These are phyloP conservation scores for Cheilosia scutellata DNA, from an alignment of 2,888 invertebrate genomes.

Conservation along the genomic window DNA sequence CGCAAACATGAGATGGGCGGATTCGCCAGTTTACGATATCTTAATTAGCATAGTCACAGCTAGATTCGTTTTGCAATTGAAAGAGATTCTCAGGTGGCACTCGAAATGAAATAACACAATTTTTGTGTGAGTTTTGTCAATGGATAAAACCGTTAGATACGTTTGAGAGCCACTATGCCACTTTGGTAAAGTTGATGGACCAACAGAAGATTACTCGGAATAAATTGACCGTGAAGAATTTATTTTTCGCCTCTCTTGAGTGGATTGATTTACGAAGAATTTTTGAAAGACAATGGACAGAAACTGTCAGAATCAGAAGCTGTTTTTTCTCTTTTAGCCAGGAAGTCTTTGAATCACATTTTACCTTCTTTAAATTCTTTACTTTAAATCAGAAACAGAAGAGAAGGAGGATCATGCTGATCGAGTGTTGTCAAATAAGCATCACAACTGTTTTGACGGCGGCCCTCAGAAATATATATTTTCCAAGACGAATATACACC, in stretches of 20 bases:
- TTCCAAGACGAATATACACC: too few relatives aligned
- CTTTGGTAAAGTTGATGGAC: constrained; percentile 10
- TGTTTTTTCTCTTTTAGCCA: too few relatives aligned
- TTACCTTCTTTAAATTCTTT: too few relatives aligned
- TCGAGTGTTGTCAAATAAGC: too few relatives aligned
- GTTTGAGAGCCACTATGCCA: neutral
- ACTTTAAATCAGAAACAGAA: too few relatives aligned
- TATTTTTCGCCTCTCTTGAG: neutral
- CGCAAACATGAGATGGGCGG: constrained; percentile 7
- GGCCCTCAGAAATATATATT: too few relatives aligned
- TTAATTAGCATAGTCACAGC: constrained; percentile 21
- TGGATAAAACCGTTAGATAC: constrained; percentile 18
- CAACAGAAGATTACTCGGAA: neutral
- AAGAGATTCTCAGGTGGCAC: constrained; percentile 23
- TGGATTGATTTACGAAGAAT: too few relatives aligned
- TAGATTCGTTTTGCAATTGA: constrained; percentile 36
- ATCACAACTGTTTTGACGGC: too few relatives aligned
- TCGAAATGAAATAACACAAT: constrained; percentile 20
- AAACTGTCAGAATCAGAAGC: too few relatives aligned
- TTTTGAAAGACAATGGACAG: too few relatives aligned
- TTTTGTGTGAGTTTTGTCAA: constrained; percentile 10
- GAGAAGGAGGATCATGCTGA: too few relatives aligned
- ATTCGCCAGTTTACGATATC: constrained; percentile 4
- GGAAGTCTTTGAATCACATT: too few relatives aligned
- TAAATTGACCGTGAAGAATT: constrained; percentile 12